Evolutionary conservation across 2,113 vertebrate species (phyloP).

Genomic region (Ciconia maguari): DNA sequence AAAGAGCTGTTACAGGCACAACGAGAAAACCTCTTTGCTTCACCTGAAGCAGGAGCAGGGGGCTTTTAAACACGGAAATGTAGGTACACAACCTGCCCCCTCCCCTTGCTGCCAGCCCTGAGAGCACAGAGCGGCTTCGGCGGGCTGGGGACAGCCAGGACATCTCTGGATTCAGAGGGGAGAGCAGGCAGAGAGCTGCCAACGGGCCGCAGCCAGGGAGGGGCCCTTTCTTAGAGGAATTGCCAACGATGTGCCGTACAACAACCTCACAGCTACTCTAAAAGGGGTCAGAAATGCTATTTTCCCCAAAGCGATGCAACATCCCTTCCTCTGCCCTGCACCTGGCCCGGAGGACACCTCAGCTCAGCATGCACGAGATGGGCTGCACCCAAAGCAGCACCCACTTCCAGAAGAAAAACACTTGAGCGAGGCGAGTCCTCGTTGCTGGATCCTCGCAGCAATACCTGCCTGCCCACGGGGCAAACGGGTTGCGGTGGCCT

Average conservation of each 20-base stretch:
- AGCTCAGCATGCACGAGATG: no score
- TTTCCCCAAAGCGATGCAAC: neutral
- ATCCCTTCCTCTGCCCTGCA: neutral
- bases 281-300: neutral
- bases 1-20: neutral
- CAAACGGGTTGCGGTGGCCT: rapidly evolving
- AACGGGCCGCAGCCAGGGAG: neutral
- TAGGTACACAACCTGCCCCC: neutral
- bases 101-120: neutral
- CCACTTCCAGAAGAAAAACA: neutral
- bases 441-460: neutral
- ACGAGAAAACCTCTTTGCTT: neutral
- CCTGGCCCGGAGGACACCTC: no score
- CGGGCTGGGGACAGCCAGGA: neutral
- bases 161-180: neutral
- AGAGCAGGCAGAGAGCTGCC: neutral
- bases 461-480: no score
- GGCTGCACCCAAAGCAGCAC: neutral
- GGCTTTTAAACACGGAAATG: neutral
- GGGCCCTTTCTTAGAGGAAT: neutral
- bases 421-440: neutral
- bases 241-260: neutral
- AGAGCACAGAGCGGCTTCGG: neutral
- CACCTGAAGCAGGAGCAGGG: neutral
- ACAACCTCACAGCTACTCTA: neutral